Percentiles rank a stretch among this genome's conserved stretches.
These are phyloP conservation scores for Erebia aethiops DNA, from an alignment of 2,888 invertebrate genomes.

Conservation along the genomic window DNA sequence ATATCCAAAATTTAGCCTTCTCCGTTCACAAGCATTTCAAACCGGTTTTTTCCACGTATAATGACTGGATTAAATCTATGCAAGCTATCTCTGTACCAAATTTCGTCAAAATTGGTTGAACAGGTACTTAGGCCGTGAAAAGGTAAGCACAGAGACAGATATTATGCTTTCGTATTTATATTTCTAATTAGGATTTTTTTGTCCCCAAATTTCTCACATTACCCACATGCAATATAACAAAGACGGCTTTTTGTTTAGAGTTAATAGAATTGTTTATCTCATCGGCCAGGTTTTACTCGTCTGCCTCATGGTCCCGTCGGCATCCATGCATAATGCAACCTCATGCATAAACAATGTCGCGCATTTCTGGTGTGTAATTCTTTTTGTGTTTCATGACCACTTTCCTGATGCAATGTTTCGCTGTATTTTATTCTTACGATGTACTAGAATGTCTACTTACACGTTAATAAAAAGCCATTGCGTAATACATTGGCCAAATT, in stretches of 20 bases:
- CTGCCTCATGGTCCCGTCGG: slow-evolving; percentile 55
- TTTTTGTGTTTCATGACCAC: slow-evolving; percentile 50
- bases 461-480: not conserved
- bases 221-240: not conserved
- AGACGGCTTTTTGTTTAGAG: slow-evolving; percentile 2
- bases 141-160: too few species aligned
- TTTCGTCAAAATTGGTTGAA: too few species aligned
- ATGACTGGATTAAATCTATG: too few species aligned
- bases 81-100: too few species aligned
- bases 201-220: not conserved
- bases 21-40: too few species aligned
- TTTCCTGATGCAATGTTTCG: slow-evolving; percentile 46
- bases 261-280: slow-evolving; percentile 29
- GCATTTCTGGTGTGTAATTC: slow-evolving; percentile 58
- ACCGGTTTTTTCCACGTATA: too few species aligned
- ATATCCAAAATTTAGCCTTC: too few species aligned
- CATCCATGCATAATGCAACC: slow-evolving; percentile 72
- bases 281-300: slow-evolving; percentile 37
- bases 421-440: slow-evolving; percentile 13
- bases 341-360: slow-evolving; percentile 73
- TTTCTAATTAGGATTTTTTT: not conserved
- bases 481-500: too few species aligned
- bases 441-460: not conserved
- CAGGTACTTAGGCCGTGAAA: too few species aligned
- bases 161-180: too few species aligned